Percentiles rank a stretch among this genome's conserved stretches.
phyloP scores from a whole-genome alignment of 1,140 invertebrate genomes.

The Parapsyche elsis region DNA sequence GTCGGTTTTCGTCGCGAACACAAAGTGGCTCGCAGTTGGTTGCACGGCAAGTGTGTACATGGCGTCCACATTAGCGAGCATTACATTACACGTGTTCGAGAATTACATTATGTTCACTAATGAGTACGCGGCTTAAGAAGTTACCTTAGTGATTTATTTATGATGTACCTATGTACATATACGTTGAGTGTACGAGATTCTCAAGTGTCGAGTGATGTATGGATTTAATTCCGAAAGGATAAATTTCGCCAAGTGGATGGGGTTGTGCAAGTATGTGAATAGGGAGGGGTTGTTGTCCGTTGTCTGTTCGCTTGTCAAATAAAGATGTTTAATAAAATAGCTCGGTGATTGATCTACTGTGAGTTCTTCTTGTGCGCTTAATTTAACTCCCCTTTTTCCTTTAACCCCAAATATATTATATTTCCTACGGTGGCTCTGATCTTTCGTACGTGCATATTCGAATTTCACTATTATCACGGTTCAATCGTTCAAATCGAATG shows the following conservation, averaged over 20 bases:
- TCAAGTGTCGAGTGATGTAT: neutral
- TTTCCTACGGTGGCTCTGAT: too few species aligned
- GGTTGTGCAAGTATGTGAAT: neutral
- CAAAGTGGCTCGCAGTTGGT: too few species aligned
- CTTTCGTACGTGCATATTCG: too few species aligned
- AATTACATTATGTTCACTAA: too few species aligned
- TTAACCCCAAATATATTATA: slow-evolving; percentile 13
- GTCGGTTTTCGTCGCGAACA: too few species aligned
- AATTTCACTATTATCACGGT: neutral
- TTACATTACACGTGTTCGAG: too few species aligned
- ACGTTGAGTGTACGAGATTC: neutral
- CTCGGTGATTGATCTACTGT: slow-evolving; percentile 50
- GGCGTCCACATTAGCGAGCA: too few species aligned
- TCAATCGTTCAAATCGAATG: neutral
- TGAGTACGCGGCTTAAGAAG: too few species aligned
- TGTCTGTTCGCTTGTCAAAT: slow-evolving; percentile 50
- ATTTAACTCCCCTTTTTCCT: slow-evolving; percentile 33
- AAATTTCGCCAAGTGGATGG: neutral
- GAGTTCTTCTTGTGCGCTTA: slow-evolving; percentile 14
- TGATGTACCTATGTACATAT: neutral
- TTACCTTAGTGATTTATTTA: too few species aligned
- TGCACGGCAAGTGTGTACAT: too few species aligned
- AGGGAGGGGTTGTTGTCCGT: neutral
- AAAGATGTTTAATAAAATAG: slow-evolving; percentile 54
- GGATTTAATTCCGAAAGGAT: slow-evolving; percentile 4